Conservation (phyloP, 2,797 vertebrate genomes). For the Poeciliopsis turneri region DNA sequence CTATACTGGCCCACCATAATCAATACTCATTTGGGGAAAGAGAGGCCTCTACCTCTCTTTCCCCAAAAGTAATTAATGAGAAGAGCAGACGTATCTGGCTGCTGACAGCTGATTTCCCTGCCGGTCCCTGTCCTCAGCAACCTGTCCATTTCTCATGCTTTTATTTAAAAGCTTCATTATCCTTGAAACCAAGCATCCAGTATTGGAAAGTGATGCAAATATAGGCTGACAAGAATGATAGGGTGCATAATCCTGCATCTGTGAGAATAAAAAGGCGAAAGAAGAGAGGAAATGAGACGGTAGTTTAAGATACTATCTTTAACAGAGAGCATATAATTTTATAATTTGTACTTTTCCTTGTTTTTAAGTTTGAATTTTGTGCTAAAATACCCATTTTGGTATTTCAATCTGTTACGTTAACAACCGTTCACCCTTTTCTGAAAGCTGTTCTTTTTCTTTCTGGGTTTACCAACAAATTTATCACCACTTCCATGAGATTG, state of each 20-base stretch:
- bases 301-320: not conserved
- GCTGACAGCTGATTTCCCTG: slow-evolving; percentile 78
- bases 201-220: slow-evolving; percentile 50
- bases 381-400: not conserved
- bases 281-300: not conserved
- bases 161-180: slow-evolving; percentile 78
- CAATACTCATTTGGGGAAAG: slow-evolving; percentile 84
- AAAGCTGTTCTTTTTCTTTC: not conserved
- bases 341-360: not conserved
- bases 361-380: not conserved
- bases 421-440: too few species aligned
- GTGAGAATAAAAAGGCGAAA: slow-evolving; percentile 13
- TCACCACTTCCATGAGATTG: not conserved
- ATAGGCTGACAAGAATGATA: slow-evolving; percentile 27
- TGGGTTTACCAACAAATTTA: not conserved
- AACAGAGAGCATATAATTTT: not conserved
- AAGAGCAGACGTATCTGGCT: slow-evolving; percentile 75
- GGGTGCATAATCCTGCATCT: slow-evolving; percentile 24
- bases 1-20: slow-evolving; percentile 72
- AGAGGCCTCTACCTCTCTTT: slow-evolving; percentile 69
- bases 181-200: slow-evolving; percentile 62
- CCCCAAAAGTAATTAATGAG: slow-evolving; percentile 81
- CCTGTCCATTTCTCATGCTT: slow-evolving; percentile 61
- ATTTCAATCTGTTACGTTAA: too few species aligned
- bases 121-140: slow-evolving; percentile 67